These are phyloP conservation scores for Alethe castanea DNA, from an alignment of 2,113 vertebrate genomes.

Conservation along the genomic window DNA sequence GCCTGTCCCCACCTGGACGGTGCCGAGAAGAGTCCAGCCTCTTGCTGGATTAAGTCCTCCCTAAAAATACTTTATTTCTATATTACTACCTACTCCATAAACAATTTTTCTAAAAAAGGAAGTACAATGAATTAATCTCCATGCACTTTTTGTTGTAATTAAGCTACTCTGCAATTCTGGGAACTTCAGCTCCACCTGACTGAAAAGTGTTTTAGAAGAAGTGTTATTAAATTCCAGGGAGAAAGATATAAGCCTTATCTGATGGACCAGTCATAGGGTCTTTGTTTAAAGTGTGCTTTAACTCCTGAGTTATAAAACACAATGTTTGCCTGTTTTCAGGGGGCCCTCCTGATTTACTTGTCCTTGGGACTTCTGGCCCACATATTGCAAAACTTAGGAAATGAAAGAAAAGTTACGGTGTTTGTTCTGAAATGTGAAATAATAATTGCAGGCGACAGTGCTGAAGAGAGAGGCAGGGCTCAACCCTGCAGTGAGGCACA, in stretches of 20 bases:
- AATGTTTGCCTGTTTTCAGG: not conserved
- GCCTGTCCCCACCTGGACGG: not conserved
- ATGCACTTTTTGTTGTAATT: rapidly evolving
- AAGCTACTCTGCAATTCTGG: not conserved
- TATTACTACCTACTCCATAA: not conserved
- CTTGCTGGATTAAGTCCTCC: not conserved
- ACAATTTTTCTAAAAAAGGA: rapidly evolving
- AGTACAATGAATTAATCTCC: not conserved
- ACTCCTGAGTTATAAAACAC: not conserved
- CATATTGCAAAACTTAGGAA: not conserved
- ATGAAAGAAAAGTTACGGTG: not conserved
- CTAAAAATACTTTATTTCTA: not conserved
- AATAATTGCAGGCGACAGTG: not conserved
- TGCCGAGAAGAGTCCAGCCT: not conserved
- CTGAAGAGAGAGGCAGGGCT: not conserved
- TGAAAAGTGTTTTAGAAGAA: not conserved
- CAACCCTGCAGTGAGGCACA: not conserved
- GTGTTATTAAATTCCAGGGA: slow-evolving; percentile 14
- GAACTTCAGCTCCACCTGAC: not conserved
- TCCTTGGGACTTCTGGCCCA: not conserved
- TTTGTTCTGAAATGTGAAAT: not conserved
- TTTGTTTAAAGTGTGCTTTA: slow-evolving; percentile 38
- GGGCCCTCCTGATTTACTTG: not conserved
- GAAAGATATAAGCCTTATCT: slow-evolving; percentile 29
- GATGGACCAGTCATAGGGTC: not conserved